Evolutionary conservation across 2,888 invertebrate genomes (phyloP).

Genomic region (Tipula helvola): DNA sequence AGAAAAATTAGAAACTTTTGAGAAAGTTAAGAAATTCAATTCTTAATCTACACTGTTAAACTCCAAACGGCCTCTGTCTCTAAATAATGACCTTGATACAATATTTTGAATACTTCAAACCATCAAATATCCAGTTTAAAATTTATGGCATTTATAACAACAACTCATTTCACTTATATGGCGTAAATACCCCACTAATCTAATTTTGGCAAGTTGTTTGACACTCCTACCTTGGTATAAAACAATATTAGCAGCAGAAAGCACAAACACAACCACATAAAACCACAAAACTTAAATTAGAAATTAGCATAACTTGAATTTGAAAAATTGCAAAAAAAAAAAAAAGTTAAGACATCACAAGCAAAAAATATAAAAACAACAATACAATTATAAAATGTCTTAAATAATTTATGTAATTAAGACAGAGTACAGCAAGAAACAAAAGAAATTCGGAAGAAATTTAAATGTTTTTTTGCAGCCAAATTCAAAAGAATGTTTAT

Average conservation of each 20-base stretch:
- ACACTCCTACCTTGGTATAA: neutral
- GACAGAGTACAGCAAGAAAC: neutral
- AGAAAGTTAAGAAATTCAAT: no score
- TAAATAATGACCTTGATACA: neutral
- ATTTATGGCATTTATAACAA: neutral
- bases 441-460: neutral
- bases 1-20: no score
- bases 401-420: conserved; percentile 4
- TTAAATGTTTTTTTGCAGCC: neutral
- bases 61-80: neutral
- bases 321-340: neutral
- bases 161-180: neutral
- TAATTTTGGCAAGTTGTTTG: neutral
- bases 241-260: neutral
- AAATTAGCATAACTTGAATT: neutral
- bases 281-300: neutral
- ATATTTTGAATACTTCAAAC: neutral
- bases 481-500: neutral
- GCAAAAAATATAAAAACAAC: neutral
- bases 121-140: neutral
- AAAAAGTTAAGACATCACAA: neutral
- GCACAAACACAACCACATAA: neutral
- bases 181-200: neutral
- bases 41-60: no score
- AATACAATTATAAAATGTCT: neutral